A percentile compares a stretch with the other conserved stretches of the same genome.
Evolutionary conservation across 2,797 vertebrate species (phyloP).

Genomic region (Lateolabrax maculatus): DNA sequence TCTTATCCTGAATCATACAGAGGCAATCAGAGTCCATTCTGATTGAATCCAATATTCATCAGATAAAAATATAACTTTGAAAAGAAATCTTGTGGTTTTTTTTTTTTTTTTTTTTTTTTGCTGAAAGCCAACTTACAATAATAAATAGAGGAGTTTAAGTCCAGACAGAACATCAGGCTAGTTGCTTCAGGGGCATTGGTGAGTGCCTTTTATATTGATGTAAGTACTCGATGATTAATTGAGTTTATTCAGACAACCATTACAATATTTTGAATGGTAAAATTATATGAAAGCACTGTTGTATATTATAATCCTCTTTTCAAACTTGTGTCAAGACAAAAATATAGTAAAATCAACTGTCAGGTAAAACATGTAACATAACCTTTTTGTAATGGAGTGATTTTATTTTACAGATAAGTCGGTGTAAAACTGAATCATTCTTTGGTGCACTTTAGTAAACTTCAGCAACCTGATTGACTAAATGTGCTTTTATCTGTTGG

Average conservation of each 20-base stretch:
- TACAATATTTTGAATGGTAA: constrained; percentile 13
- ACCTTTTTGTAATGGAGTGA: not conserved
- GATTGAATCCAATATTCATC: constrained; percentile 22
- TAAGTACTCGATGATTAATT: constrained; percentile 36
- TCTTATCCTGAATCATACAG: constrained; percentile 31
- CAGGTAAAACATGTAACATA: too few relatives aligned
- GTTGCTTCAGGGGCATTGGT: not conserved
- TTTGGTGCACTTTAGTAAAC: not conserved
- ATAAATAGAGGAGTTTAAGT: constrained; percentile 13
- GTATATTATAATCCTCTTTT: not conserved
- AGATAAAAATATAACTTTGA: constrained; percentile 16
- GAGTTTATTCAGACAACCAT: constrained; percentile 14
- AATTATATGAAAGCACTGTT: not conserved
- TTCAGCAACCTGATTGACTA: not conserved
- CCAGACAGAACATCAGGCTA: constrained; percentile 14
- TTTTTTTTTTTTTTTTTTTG: too few relatives aligned
- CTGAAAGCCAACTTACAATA: constrained; percentile 9
- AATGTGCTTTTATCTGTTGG: not conserved
- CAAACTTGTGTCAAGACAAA: not conserved
- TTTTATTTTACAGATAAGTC: not conserved
- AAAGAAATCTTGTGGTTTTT: not conserved
- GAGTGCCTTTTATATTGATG: constrained; percentile 31
- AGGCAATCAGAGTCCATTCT: constrained; percentile 60
- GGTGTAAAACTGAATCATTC: not conserved
- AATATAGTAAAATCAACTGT: not conserved